Evolutionary conservation across 2,797 vertebrate species (phyloP), one percentile per base, ranked within the genome.

Genomic region (Anomalospiza imberbis): DNA sequence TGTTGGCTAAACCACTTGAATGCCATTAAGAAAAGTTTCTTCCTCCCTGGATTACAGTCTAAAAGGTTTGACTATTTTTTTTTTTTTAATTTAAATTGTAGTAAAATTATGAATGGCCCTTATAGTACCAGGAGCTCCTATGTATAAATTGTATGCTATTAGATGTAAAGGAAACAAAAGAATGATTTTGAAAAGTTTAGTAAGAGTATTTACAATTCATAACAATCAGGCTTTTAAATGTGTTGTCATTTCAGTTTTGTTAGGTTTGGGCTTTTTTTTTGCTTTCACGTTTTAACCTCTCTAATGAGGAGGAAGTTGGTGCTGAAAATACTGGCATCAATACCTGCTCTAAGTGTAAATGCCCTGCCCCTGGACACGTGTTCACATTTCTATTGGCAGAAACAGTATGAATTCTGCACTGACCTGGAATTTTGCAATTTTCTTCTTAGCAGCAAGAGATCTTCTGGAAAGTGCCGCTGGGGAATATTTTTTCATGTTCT

Each of bases 81-180:
- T 77, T 66, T 54, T 95, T 93, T 93, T 73, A 74, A 74, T 76
- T 92, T 81, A 94, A 95, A 93, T 51, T 54, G 74, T 50, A 32
- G n/a, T 40, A 89, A 91, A 89, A 91, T 68, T 95, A 60, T 84
- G 93, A 97, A 88, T 79, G 67, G 60, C 26, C 47, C 24, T 93
- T 94, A 85, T 12, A 45, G 50, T 57, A 62, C 17, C 85, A 76
- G 61, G 77, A 86, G 61, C 24, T 67, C 26, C n/a, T 72, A 19
- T 74, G 57, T 62, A 40, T 76, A 90, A 87, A 26, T 12, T 87
- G 60, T 85, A 89, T 95, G 60, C 29, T 34, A 89, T 71, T 93
- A 89, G 16, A 38, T 71, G 22, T 76, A 58, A 73, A 79, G 54
- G 94, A 94, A 93, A 34, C 51, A 62, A 95, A 53, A 25, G 48